Evolutionary conservation across 1,140 invertebrate genomes (phyloP).

Genomic region (Trichomalopsis sarcophagae): DNA sequence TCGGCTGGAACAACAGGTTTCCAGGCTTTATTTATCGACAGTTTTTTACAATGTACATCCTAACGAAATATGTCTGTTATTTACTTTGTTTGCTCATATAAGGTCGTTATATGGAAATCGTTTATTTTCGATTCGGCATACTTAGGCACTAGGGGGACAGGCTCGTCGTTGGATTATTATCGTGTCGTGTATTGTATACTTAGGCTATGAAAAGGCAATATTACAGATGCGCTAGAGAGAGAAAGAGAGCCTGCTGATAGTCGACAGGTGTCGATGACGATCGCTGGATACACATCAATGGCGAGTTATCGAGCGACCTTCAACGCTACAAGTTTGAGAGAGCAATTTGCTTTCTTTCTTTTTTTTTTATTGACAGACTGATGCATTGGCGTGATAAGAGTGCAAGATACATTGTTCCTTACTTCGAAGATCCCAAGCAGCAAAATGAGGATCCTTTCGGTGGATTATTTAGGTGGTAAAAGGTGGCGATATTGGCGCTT

Average conservation of each 20-base stretch:
- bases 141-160: background rate
- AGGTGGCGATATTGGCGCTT: conserved; percentile 46
- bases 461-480: conserved; percentile 32
- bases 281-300: background rate
- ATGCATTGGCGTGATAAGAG: conserved; percentile 56
- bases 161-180: background rate
- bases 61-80: background rate
- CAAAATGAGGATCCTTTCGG: conserved; percentile 60
- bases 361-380: conserved; percentile 6
- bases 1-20: conserved; percentile 73
- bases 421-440: conserved; percentile 72
- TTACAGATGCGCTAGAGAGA: background rate
- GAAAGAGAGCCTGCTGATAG: background rate
- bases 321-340: background rate
- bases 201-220: background rate
- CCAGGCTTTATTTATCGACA: conserved; percentile 50
- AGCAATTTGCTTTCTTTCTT: background rate
- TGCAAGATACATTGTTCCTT: conserved; percentile 65
- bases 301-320: conserved; percentile 26
- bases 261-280: background rate
- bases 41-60: conserved; percentile 37
- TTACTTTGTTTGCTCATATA: background rate
- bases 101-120: background rate
- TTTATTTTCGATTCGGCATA: background rate
- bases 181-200: too few relatives aligned